Base-by-base conservation (phyloP, 2,888 invertebrate genomes). In the Megalurothrips usitatus region DNA sequence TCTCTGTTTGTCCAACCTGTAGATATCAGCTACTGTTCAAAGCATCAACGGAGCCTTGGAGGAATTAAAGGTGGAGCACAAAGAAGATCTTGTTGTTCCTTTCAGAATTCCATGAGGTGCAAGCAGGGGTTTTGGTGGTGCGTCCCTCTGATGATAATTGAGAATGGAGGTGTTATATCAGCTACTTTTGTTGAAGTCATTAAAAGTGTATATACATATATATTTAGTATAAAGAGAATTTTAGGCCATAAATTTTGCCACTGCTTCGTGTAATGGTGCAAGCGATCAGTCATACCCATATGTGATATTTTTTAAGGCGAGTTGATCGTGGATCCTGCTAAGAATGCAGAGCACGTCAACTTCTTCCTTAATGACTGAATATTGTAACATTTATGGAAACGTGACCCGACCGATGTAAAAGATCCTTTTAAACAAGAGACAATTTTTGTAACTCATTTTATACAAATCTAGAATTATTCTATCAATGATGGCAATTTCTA, bases 71-170 rank as follows among this genome's bases (percentile, higher is more conserved):
- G 94, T 96, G 81, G 93, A 95, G 85, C 96, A 96, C 86, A 94
- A 93, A 86, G 96, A 96, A 87, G 95, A 96, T 85, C 88, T 96
- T 84, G 96, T 96, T 82, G 96, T 96, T 81, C 95, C 96, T 14
- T 96, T 96, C 89, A 90, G 92, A 86, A 93, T 94, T 83, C 92
- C 93, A 83, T 93, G 91, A 90, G 48, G 19, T 23, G 34, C 34
- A 43, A 6, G 34, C 2, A 6, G 34, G 6, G 6, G 6, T 43
- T 43, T 43, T 6, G 19, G 4, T 23, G 68, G 26, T 9, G 26
- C 12, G 26, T 75, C 26, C 68, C 26, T 75, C 26, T 75, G 58
- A 19, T 75, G 23, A 6, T 12, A 75, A 12, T 23, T 23, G 68
- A 75, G 23, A 58, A 26, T 26, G 26, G 12, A 75, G 68, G 68